Evolutionary conservation across 2,888 invertebrate genomes (phyloP), one percentile per base, ranked within the genome.

Genomic region (Metellina segmentata): DNA sequence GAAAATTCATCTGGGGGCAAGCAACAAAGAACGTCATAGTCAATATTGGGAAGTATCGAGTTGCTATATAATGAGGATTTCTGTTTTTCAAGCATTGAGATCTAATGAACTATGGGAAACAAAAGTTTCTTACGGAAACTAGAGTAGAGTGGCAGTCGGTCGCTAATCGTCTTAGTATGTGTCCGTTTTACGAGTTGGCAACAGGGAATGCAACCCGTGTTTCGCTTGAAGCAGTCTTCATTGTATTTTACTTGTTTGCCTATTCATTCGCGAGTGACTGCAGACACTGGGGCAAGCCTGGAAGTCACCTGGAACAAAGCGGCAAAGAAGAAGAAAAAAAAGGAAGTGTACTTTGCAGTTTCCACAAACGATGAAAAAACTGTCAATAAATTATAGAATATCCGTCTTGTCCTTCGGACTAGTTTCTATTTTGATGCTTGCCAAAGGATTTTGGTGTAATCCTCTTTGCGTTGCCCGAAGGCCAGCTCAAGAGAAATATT

Each of bases 281-380:
- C 53, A 69, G 61, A 81, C 77, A 77, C 69, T 81, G 20, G 82
- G 61, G 74, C 88, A 81, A 53, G 74, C 34, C 69, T 70, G 49
- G 81, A 82, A 82, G 81, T 89, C 89, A 89, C 78, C 89, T 78
- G 89, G 48, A 83, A 83, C 83, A 19, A 77, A 52, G 82, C 82
- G 71, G 34, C 85, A 75, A 19, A 34, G n/a, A n/a, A n/a, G n/a
- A n/a, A n/a, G n/a, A 34, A 2, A 34, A 34, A 34, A 34, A 34
- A 34, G 34, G 34, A 34, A 34, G 34, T 34, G 34, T 34, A 34
- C 34, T 34, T 34, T 34, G 34, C 34, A 34, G 34, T 34, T 34
- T 34, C 34, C 34, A 34, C 34, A 34, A 34, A 34, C 34, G 34
- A 34, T 34, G 34, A 34, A 34, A 34, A 34, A 34, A 34, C 34